These are phyloP conservation scores for Porites australiensis DNA, from an alignment of 64 coral and sea anemone genomes.

Conservation along the genomic window DNA sequence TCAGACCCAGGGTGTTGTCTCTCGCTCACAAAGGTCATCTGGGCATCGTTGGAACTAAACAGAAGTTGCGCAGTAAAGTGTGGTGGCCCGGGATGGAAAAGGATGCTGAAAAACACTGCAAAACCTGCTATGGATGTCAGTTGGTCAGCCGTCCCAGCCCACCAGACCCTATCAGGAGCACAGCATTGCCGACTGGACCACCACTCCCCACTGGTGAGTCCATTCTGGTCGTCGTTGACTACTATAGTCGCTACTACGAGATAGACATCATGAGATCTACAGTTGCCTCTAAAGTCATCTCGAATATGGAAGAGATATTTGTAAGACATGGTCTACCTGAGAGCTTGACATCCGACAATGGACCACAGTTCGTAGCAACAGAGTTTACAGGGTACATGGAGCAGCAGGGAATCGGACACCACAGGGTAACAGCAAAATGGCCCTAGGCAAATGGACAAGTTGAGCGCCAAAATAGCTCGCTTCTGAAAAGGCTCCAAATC, in stretches of 20 bases:
- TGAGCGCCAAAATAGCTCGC: slow-evolving; percentile 38
- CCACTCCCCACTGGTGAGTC: too few relatives aligned
- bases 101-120: slow-evolving; percentile 38
- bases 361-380: neutral
- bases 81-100: slow-evolving; percentile 51
- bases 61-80: neutral
- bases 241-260: too few relatives aligned
- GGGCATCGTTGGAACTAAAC: too few relatives aligned
- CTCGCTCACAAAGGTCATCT: too few relatives aligned
- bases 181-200: too few relatives aligned
- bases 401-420: slow-evolving; percentile 11
- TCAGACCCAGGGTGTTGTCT: too few relatives aligned
- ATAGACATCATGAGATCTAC: slow-evolving; percentile 13
- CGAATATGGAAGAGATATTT: neutral
- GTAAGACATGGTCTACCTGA: neutral
- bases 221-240: too few relatives aligned
- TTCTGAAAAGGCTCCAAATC: slow-evolving; percentile 16
- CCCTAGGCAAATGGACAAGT: slow-evolving; percentile 12
- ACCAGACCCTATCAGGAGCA: neutral
- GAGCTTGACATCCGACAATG: slow-evolving; percentile 26
- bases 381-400: neutral
- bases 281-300: neutral
- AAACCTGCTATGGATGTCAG: slow-evolving; percentile 10
- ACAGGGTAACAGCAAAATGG: slow-evolving; percentile 20
- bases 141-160: neutral